Conservation (phyloP, 2,797 vertebrate species). For the Siniperca obscura region DNA sequence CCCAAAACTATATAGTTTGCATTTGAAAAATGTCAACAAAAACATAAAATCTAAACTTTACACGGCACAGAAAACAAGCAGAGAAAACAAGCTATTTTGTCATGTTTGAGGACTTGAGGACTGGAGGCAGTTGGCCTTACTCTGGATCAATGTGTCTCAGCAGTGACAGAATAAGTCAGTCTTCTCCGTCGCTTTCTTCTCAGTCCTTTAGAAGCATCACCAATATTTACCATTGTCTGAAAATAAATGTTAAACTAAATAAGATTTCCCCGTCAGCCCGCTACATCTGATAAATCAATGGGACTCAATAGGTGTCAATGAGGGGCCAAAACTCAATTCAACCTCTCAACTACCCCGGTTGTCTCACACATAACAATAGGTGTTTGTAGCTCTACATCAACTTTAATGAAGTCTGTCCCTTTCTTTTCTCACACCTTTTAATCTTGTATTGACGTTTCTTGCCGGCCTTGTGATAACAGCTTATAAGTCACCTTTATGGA, state of each 20-base stretch:
- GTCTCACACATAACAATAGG: constrained; percentile 79
- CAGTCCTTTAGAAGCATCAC: background rate
- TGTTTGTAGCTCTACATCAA: constrained; percentile 77
- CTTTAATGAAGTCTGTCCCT: constrained; percentile 83
- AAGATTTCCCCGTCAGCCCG: constrained; percentile 34
- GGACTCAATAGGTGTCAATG: constrained; percentile 78
- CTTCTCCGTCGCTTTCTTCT: background rate
- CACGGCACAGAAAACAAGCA: too few species aligned
- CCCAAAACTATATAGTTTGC: background rate
- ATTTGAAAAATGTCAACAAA: background rate
- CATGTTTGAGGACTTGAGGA: background rate
- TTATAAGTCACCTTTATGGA: constrained; percentile 86
- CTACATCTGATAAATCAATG: constrained; percentile 66
- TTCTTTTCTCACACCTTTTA: constrained; percentile 80
- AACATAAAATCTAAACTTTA: background rate
- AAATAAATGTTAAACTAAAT: constrained; percentile 43
- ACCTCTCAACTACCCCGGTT: constrained; percentile 62
- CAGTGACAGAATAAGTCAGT: background rate
- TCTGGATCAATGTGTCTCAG: background rate
- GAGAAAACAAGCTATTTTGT: background rate
- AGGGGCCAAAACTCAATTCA: constrained; percentile 69
- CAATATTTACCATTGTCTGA: constrained; percentile 32
- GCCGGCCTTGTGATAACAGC: constrained; percentile 78
- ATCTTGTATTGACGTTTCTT: constrained; percentile 84
- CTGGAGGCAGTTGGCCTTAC: background rate